phyloP scores from a whole-genome alignment of 53 echinoderm and acorn worm species.

The Astropecten irregularis region DNA sequence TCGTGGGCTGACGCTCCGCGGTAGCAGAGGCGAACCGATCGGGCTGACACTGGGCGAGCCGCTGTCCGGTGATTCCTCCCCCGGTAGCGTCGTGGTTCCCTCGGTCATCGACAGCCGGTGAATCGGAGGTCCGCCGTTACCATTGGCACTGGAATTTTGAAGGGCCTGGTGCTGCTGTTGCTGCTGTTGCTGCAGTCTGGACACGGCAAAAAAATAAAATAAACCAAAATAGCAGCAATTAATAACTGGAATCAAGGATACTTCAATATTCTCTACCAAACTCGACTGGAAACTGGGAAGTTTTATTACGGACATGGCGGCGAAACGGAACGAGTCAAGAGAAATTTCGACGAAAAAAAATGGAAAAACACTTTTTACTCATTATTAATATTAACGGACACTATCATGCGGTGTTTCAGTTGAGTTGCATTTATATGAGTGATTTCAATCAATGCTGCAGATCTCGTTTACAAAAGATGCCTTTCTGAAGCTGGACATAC shows the following conservation, averaged over 20 bases:
- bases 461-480: too few species aligned
- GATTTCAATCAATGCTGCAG: too few species aligned
- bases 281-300: too few species aligned
- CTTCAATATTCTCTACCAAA: too few species aligned
- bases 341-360: too few species aligned
- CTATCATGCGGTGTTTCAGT: too few species aligned
- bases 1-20: constrained; percentile 37
- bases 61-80: constrained; percentile 52
- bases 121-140: constrained; percentile 31
- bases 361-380: too few species aligned
- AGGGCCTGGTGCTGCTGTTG: constrained; percentile 23
- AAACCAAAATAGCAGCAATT: not conserved
- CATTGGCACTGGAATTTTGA: constrained; percentile 43
- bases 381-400: too few species aligned
- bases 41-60: constrained; percentile 52
- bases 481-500: too few species aligned
- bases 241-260: too few species aligned
- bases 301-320: not conserved
- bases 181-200: constrained; percentile 37
- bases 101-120: constrained; percentile 41
- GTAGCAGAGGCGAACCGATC: constrained; percentile 34
- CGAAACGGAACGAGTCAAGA: too few species aligned
- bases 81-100: constrained; percentile 51
- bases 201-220: not conserved
- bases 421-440: too few species aligned